phyloP scores from a whole-genome alignment of 64 coral and sea anemone genomes.

The Astreopora myriophthalma region DNA sequence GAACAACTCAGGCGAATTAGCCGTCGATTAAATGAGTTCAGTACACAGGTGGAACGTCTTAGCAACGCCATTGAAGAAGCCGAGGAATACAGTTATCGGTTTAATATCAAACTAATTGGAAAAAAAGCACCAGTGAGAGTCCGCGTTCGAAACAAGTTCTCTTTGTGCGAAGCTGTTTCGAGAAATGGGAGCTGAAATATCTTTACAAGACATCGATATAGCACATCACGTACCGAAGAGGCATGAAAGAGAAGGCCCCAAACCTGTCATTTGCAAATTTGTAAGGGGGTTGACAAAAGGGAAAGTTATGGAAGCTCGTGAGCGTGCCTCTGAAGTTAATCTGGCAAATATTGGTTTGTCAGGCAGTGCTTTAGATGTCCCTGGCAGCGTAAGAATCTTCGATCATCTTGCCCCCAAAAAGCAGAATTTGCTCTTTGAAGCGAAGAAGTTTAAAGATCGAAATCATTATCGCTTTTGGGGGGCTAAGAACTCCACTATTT shows the following conservation, averaged over 20 bases:
- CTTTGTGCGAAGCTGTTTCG: neutral
- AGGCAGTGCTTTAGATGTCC: neutral
- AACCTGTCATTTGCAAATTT: neutral
- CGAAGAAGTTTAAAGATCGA: neutral
- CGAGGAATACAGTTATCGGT: too few relatives aligned
- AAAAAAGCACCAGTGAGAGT: neutral
- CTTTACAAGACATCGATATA: neutral
- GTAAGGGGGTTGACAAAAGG: neutral
- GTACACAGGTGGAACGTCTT: neutral
- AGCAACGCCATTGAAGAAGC: too few relatives aligned
- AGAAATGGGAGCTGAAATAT: neutral
- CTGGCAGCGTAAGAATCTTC: neutral
- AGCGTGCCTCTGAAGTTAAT: neutral
- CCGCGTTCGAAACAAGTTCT: neutral
- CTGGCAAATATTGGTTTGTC: neutral
- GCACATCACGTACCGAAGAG: neutral
- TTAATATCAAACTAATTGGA: neutral
- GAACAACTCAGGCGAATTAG: neutral
- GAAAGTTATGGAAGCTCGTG: neutral
- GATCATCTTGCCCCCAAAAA: neutral
- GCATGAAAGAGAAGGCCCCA: neutral
- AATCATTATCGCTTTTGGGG: neutral
- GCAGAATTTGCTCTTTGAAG: neutral
- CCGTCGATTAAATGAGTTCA: neutral
- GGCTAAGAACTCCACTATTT: too few relatives aligned